Conservation (phyloP, 2,113 vertebrate genomes). For the Prietella phreatophila region DNA sequence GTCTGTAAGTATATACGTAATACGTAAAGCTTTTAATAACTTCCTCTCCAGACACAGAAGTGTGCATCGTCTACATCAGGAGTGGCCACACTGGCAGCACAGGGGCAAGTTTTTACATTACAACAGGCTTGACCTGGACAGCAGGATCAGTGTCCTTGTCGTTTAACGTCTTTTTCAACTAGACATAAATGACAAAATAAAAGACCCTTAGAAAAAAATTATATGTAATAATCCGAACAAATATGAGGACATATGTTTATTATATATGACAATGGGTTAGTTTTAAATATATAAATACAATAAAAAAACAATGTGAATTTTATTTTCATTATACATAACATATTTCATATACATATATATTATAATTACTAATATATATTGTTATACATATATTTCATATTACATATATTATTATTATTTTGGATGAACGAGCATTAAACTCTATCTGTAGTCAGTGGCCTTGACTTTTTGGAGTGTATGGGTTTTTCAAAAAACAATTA, state of each 20-base stretch:
- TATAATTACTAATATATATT: no score
- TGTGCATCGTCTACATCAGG: background rate
- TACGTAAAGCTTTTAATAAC: background rate
- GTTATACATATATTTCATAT: no score
- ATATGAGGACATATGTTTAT: background rate
- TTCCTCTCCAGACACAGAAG: background rate
- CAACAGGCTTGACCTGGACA: background rate
- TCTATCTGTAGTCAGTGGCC: no score
- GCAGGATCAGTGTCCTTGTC: background rate
- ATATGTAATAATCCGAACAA: background rate
- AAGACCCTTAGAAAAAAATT: background rate
- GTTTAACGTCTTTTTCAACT: background rate
- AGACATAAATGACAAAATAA: background rate
- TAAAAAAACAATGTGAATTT: background rate
- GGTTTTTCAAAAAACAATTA: no score
- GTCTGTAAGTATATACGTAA: background rate
- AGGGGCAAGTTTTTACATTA: background rate
- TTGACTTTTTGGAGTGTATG: no score
- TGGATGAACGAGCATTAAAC: background rate
- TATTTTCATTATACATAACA: background rate
- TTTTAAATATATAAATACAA: no score
- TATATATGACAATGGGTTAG: background rate
- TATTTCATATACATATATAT: no score
- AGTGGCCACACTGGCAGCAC: background rate
- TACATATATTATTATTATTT: background rate